Percentiles rank a stretch among this genome's conserved stretches.
phyloP scores from a whole-genome alignment of 2,113 vertebrate genomes.

The Bos indicus region DNA sequence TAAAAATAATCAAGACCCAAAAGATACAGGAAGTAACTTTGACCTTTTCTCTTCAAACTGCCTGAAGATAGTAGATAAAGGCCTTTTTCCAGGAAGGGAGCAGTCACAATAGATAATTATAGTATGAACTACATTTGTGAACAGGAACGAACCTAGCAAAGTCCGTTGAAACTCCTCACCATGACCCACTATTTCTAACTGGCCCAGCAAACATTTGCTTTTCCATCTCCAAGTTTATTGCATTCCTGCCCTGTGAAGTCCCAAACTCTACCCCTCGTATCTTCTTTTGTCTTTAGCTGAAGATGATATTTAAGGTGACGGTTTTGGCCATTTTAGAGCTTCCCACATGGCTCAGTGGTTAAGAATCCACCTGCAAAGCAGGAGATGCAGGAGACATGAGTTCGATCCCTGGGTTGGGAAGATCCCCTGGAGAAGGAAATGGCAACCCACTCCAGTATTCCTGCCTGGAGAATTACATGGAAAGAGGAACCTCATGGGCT shows the following conservation, averaged over 20 bases:
- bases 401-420: not conserved
- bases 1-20: not conserved
- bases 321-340: not conserved
- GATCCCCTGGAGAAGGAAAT: not conserved
- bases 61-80: not conserved
- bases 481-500: not conserved
- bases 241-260: not conserved
- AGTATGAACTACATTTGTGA: not conserved
- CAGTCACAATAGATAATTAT: not conserved
- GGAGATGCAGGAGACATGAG: not conserved
- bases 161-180: not conserved
- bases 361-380: not conserved
- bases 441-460: not conserved
- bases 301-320: not conserved
- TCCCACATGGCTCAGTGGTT: not conserved
- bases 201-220: not conserved
- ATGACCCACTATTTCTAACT: not conserved
- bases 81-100: not conserved
- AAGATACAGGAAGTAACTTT: not conserved
- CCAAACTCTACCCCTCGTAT: not conserved
- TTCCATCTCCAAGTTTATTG: not conserved
- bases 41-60: not conserved
- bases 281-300: not conserved
- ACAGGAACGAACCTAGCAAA: not conserved
- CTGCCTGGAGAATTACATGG: not conserved